Evolutionary conservation across 2,797 vertebrate genomes (phyloP).

Genomic region (Hapalemur alaotrensis): DNA sequence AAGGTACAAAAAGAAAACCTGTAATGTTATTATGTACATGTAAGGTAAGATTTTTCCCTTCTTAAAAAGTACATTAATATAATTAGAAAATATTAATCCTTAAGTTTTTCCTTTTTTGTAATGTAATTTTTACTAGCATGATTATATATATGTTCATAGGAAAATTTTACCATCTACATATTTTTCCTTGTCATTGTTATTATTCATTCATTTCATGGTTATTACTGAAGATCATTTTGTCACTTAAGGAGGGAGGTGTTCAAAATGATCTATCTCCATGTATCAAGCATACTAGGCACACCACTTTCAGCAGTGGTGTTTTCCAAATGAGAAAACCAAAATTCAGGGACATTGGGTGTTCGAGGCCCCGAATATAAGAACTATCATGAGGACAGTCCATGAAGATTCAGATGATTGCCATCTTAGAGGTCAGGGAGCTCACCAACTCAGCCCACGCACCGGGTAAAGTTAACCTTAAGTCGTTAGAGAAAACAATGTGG

Average conservation of each 20-base stretch:
- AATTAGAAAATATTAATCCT: neutral
- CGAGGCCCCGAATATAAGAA: neutral
- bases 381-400: neutral
- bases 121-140: neutral
- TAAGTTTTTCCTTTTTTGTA: neutral
- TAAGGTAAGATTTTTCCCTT: neutral
- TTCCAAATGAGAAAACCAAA: neutral
- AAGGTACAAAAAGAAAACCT: neutral
- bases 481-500: neutral
- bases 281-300: neutral
- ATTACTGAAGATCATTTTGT: neutral
- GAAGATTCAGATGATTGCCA: neutral
- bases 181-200: neutral
- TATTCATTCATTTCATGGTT: neutral
- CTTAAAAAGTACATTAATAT: neutral
- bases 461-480: neutral
- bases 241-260: neutral
- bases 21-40: neutral
- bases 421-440: neutral
- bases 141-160: neutral
- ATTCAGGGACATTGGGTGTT: neutral
- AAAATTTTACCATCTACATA: neutral
- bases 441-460: accelerated
- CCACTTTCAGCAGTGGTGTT: neutral
- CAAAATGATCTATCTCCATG: neutral